Conservation (phyloP, 1,140 invertebrate species). For the Spodoptera frugiperda region DNA sequence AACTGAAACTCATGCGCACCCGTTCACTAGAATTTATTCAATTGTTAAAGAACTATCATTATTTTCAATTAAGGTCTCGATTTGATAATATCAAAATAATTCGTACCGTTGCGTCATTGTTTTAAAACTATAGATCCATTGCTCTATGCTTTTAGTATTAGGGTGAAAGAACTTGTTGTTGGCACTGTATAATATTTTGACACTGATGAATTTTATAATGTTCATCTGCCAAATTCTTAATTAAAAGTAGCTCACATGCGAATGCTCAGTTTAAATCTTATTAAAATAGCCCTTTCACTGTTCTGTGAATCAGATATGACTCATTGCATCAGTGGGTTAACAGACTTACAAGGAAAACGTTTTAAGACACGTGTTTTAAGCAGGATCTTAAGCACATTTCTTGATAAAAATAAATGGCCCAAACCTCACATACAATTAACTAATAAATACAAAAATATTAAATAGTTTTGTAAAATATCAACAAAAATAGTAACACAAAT, state of each 20-base stretch:
- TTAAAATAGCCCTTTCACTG: neutral
- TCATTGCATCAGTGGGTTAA: too few species aligned
- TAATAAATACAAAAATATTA: too few species aligned
- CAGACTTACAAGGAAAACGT: too few species aligned
- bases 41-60: constrained; percentile 62
- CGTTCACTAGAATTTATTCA: constrained; percentile 44
- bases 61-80: constrained; percentile 61
- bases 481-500: too few species aligned
- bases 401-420: too few species aligned
- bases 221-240: neutral
- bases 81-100: constrained; percentile 56
- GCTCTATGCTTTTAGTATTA: constrained; percentile 9
- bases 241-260: neutral
- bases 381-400: too few species aligned
- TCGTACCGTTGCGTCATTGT: constrained; percentile 40
- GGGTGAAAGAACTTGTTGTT: constrained; percentile 37
- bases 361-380: too few species aligned
- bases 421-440: too few species aligned
- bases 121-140: constrained; percentile 13
- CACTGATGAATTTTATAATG: neutral
- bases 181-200: constrained; percentile 22
- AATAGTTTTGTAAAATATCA: too few species aligned
- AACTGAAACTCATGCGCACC: constrained; percentile 44
- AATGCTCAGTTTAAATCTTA: neutral
- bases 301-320: too few species aligned